Percentiles rank a stretch among this genome's conserved stretches.
phyloP scores from a whole-genome alignment of 2,113 vertebrate genomes.

The Anarrhichthys ocellatus region DNA sequence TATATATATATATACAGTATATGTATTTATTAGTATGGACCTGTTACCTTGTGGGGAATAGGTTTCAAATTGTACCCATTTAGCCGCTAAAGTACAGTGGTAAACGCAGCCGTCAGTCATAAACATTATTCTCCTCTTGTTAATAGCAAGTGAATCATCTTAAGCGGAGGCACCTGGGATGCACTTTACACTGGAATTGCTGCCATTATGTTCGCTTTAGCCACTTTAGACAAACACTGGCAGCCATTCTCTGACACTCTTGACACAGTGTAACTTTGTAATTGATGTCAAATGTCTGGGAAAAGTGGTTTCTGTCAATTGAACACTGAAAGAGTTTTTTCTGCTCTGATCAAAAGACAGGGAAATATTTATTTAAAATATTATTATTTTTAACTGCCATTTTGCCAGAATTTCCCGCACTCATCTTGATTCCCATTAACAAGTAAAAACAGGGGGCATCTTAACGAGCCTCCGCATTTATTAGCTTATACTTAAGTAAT shows the following conservation, averaged over 20 bases:
- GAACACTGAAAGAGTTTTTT: not conserved
- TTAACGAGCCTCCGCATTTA: conserved; percentile 26
- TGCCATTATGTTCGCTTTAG: conserved; percentile 54
- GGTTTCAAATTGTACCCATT: conserved; percentile 34
- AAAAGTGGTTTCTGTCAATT: conserved; percentile 37
- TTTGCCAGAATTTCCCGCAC: conserved; percentile 16
- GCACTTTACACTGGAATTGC: conserved; percentile 59
- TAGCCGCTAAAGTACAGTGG: conserved; percentile 14
- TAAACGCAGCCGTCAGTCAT: conserved; percentile 38
- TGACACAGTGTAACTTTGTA: conserved; percentile 44
- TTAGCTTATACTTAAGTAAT: conserved; percentile 24
- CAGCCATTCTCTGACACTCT: conserved; percentile 43
- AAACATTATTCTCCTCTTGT: conserved; percentile 42
- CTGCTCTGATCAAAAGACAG: conserved; percentile 23
- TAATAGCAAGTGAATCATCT: conserved; percentile 62
- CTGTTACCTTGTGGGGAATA: not conserved
- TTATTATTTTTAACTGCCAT: not conserved
- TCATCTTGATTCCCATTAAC: conserved; percentile 12
- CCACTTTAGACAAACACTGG: conserved; percentile 57
- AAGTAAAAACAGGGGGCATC: not conserved
- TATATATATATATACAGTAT: not conserved
- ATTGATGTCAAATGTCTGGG: conserved; percentile 51
- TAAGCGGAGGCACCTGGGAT: conserved; percentile 49
- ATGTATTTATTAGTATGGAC: not conserved
- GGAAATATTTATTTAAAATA: not conserved